Percentiles rank a stretch among this genome's conserved stretches.
phyloP scores from a whole-genome alignment of 2,888 invertebrate genomes.

The Apodemia mormo region DNA sequence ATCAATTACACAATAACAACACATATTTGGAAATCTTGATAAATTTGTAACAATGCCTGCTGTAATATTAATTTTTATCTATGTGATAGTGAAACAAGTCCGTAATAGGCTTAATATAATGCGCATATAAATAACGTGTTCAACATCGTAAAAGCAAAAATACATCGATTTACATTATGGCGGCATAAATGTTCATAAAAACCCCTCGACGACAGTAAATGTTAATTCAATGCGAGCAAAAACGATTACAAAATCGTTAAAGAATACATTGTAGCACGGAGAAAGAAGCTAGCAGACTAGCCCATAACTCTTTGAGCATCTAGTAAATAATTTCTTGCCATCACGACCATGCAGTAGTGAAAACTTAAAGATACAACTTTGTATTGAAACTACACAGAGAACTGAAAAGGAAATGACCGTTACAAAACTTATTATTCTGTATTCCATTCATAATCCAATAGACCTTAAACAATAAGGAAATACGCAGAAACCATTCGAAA shows the following conservation, averaged over 20 bases:
- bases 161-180: slow-evolving; percentile 26
- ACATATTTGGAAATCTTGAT: slow-evolving; percentile 2
- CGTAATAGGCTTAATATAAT: not conserved
- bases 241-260: slow-evolving; percentile 26
- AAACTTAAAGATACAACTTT: slow-evolving; percentile 15
- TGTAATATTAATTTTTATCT: not conserved
- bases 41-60: not conserved
- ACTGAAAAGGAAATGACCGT: slow-evolving; percentile 35
- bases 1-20: not conserved
- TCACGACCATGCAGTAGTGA: slow-evolving; percentile 19
- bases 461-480: slow-evolving; percentile 72
- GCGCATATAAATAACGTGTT: slow-evolving; percentile 15
- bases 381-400: not conserved
- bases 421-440: slow-evolving; percentile 59
- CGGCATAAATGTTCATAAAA: slow-evolving; percentile 29
- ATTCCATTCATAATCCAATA: slow-evolving; percentile 68
- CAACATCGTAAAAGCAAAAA: slow-evolving; percentile 5
- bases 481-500: slow-evolving; percentile 72
- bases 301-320: slow-evolving; percentile 12
- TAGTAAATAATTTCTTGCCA: not conserved
- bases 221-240: slow-evolving; percentile 31
- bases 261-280: slow-evolving; percentile 21
- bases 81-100: not conserved
- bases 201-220: slow-evolving; percentile 28
- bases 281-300: not conserved